These are phyloP conservation scores for Crotophaga sulcirostris DNA, from an alignment of 2,113 vertebrate genomes.

Conservation along the genomic window DNA sequence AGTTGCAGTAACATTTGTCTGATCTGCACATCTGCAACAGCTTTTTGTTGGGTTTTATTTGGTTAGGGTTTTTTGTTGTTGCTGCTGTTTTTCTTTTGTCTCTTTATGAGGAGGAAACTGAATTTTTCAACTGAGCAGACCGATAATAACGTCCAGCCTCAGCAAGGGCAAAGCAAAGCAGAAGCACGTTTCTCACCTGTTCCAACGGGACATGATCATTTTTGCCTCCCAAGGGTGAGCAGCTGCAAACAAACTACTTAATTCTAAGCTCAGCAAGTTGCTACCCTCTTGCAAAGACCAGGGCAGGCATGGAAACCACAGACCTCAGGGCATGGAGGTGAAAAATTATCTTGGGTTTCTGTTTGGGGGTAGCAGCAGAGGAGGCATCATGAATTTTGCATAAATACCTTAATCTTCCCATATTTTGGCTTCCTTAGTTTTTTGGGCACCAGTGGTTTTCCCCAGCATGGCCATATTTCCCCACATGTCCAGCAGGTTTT, in stretches of 20 bases:
- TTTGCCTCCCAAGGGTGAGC: not conserved
- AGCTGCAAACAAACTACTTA: not conserved
- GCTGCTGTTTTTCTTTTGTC: too few relatives aligned
- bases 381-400: not conserved
- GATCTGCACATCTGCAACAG: not conserved
- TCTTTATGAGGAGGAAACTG: not conserved
- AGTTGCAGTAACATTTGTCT: not conserved
- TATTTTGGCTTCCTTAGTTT: not conserved
- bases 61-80: not conserved
- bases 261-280: not conserved
- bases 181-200: not conserved
- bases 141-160: not conserved
- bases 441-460: rapidly evolving
- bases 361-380: rapidly evolving
- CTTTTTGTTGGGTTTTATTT: not conserved
- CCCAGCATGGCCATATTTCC: not conserved
- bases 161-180: not conserved
- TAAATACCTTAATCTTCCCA: not conserved
- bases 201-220: not conserved
- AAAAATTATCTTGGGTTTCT: not conserved
- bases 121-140: not conserved
- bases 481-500: rapidly evolving
- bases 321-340: not conserved
- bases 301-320: not conserved
- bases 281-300: not conserved